Conservation (phyloP, 92 coral and sea anemone species). For the Porites rus region DNA sequence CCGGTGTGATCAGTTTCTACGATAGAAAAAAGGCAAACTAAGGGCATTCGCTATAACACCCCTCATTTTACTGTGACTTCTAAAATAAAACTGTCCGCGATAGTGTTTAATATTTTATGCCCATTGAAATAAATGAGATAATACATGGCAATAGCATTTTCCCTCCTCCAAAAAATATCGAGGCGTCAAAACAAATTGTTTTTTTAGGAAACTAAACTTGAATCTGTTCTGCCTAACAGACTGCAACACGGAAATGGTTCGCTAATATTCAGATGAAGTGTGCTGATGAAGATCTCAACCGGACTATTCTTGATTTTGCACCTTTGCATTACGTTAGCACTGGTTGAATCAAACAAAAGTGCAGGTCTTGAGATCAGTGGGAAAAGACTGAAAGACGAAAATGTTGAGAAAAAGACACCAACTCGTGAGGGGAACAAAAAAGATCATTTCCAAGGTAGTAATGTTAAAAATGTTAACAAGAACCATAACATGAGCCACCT, state of each 20-base stretch:
- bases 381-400: not conserved
- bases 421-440: not conserved
- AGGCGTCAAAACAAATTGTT: not conserved
- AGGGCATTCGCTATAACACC: not conserved
- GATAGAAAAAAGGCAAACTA: not conserved
- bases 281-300: slow-evolving; percentile 38
- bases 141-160: not conserved
- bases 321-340: slow-evolving; percentile 20
- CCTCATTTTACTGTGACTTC: slow-evolving; percentile 4
- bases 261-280: slow-evolving; percentile 34
- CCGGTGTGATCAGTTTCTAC: not conserved
- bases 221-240: not conserved
- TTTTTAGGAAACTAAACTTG: not conserved
- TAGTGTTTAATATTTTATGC: slow-evolving; percentile 37
- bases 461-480: not conserved
- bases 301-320: slow-evolving; percentile 11
- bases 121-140: slow-evolving; percentile 23
- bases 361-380: slow-evolving; percentile 2
- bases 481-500: slow-evolving; percentile 43
- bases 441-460: not conserved
- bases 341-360: slow-evolving; percentile 26
- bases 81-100: slow-evolving; percentile 16
- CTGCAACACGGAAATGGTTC: slow-evolving; percentile 3
- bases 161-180: not conserved
- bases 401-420: not conserved